Evolutionary conservation across 2,888 invertebrate genomes (phyloP).

Genomic region (Yponomeuta sedellus): DNA sequence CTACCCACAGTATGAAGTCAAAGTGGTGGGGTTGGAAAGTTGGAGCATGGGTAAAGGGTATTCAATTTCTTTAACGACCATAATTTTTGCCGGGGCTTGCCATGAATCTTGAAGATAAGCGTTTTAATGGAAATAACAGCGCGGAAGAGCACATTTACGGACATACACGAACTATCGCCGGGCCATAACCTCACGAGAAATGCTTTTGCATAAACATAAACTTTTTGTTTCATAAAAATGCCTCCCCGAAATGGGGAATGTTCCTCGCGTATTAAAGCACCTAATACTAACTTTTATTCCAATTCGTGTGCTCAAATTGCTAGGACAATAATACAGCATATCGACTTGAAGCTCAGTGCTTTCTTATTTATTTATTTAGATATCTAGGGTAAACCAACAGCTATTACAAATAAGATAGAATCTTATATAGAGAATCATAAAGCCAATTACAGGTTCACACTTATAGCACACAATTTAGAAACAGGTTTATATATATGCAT

Average conservation of each 20-base stretch:
- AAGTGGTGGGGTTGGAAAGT: slow-evolving; percentile 26
- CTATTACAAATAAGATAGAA: no score
- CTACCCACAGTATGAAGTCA: slow-evolving; percentile 6
- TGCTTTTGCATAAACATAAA: slow-evolving; percentile 48
- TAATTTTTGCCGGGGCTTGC: slow-evolving; percentile 54
- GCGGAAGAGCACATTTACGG: slow-evolving; percentile 47
- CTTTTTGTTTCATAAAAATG: slow-evolving; percentile 36
- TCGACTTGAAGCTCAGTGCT: no score
- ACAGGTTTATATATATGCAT: no score
- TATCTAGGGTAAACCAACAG: no score
- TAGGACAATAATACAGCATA: neutral
- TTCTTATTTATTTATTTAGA: no score
- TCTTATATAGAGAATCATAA: no score
- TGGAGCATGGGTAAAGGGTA: slow-evolving; percentile 54
- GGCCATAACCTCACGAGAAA: slow-evolving; percentile 45
- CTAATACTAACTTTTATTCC: neutral
- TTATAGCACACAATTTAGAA: no score
- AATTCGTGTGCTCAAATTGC: neutral
- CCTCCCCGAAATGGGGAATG: slow-evolving; percentile 19
- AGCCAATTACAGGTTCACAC: no score
- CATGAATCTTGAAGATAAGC: slow-evolving; percentile 67
- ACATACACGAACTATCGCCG: slow-evolving; percentile 52
- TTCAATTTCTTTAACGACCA: slow-evolving; percentile 66
- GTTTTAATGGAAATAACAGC: slow-evolving; percentile 63
- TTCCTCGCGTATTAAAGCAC: slow-evolving; percentile 15